Percentiles rank a stretch among this genome's conserved stretches.
phyloP scores from a whole-genome alignment of 2,888 invertebrate species.

The Teleogryllus oceanicus region DNA sequence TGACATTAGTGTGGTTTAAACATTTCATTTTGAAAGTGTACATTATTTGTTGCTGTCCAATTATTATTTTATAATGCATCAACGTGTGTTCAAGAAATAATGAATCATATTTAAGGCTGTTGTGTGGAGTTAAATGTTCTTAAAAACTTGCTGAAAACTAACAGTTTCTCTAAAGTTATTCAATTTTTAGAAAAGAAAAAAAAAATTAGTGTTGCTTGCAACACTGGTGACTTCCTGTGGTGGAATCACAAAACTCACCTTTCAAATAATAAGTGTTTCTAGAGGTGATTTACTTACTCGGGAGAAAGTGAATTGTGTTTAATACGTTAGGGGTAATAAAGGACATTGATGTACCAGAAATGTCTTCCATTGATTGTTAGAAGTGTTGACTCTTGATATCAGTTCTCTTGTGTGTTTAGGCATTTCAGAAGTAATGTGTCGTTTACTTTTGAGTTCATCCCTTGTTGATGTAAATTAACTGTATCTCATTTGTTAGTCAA shows the following conservation, averaged over 20 bases:
- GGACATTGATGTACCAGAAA: neutral
- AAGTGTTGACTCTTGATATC: constrained; percentile 18
- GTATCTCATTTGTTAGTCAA: no score
- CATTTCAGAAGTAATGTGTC: neutral
- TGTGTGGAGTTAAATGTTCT: no score
- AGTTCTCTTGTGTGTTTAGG: neutral
- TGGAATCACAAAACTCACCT: neutral
- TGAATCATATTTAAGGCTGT: no score
- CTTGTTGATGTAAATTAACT: no score
- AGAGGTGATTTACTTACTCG: neutral
- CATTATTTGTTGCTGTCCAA: no score
- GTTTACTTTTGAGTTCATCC: neutral
- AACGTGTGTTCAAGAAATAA: no score
- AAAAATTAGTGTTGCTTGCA: neutral
- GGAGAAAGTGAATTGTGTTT: neutral
- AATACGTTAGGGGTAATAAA: neutral
- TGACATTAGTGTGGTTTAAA: no score
- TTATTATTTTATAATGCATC: no score
- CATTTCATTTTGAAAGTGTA: no score
- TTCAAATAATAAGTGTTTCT: neutral
- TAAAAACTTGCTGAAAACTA: no score
- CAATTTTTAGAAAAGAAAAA: no score
- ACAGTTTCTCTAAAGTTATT: no score
- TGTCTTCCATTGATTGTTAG: constrained; percentile 18
- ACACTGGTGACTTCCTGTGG: neutral